These are phyloP conservation scores for Herminia tarsipennalis DNA, from an alignment of 2,888 invertebrate species.

Conservation along the genomic window DNA sequence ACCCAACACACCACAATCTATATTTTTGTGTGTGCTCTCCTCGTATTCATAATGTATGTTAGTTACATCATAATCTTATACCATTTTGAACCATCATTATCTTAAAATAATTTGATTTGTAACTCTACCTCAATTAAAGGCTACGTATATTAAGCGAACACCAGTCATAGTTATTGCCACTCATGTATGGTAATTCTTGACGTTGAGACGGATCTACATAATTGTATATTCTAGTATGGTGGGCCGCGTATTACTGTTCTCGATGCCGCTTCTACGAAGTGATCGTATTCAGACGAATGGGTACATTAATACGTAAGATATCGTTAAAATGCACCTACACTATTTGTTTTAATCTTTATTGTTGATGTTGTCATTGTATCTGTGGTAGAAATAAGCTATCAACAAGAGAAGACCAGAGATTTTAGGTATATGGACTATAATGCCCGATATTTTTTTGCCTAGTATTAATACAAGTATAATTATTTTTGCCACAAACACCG, in stretches of 20 bases:
- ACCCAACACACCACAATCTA: no score
- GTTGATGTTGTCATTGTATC: not conserved
- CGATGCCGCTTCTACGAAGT: not conserved
- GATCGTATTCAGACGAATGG: not conserved
- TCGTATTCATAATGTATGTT: no score
- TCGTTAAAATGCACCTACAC: no score
- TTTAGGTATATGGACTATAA: no score
- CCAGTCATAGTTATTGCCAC: constrained; percentile 8
- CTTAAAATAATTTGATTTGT: not conserved
- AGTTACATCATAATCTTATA: no score
- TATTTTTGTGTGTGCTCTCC: no score
- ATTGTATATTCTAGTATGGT: constrained; percentile 7
- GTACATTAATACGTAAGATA: constrained; percentile 1
- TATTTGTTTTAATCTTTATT: constrained; percentile 4
- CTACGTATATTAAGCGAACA: not conserved
- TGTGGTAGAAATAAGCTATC: no score
- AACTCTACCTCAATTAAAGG: not conserved
- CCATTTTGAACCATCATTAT: not conserved
- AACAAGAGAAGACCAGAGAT: no score
- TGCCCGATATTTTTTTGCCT: no score
- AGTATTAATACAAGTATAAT: no score
- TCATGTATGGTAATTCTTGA: constrained; percentile 11
- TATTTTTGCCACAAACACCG: no score
- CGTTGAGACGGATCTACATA: constrained; percentile 7
- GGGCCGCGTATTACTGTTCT: constrained; percentile 1